phyloP scores from a whole-genome alignment of 2,797 vertebrate species.

The Sebastiscus albofasciatus region DNA sequence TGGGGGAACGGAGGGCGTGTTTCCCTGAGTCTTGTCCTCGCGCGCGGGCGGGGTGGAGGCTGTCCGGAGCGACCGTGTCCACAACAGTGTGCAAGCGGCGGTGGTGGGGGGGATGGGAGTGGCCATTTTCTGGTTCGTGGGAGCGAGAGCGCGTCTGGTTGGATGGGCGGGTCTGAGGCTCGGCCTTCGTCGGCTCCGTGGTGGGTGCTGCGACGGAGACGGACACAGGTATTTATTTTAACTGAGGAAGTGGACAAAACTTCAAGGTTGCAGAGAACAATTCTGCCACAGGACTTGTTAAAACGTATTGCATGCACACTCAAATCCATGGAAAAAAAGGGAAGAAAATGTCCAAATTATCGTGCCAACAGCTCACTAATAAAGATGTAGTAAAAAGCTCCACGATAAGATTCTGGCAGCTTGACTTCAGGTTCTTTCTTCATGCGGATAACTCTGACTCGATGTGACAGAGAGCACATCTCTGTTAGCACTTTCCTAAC shows the following conservation, averaged over 20 bases:
- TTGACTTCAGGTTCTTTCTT: slow-evolving; percentile 26
- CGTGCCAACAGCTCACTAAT: slow-evolving; percentile 7
- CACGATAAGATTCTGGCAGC: slow-evolving; percentile 3
- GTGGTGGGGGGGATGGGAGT: slow-evolving; percentile 84
- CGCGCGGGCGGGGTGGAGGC: slow-evolving; percentile 63
- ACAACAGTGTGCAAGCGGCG: slow-evolving; percentile 86
- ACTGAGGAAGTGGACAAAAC: background rate
- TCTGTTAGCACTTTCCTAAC: slow-evolving; percentile 52
- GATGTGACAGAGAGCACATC: slow-evolving; percentile 40
- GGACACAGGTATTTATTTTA: background rate
- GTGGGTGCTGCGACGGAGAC: slow-evolving; percentile 58
- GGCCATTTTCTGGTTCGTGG: slow-evolving; percentile 93
- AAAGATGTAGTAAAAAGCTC: slow-evolving; percentile 17
- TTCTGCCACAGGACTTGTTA: background rate
- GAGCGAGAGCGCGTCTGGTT: slow-evolving; percentile 94
- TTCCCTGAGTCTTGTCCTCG: slow-evolving; percentile 76
- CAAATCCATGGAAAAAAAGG: background rate
- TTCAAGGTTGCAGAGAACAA: background rate
- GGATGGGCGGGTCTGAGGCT: slow-evolving; percentile 78
- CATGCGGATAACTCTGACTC: slow-evolving; percentile 17
- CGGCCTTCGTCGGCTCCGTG: slow-evolving; percentile 77
- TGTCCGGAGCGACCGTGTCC: slow-evolving; percentile 53
- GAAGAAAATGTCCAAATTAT: background rate
- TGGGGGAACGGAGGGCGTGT: slow-evolving; percentile 86
- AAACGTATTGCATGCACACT: background rate